phyloP scores from a whole-genome alignment of 2,888 invertebrate genomes.

The Caprella mutica region DNA sequence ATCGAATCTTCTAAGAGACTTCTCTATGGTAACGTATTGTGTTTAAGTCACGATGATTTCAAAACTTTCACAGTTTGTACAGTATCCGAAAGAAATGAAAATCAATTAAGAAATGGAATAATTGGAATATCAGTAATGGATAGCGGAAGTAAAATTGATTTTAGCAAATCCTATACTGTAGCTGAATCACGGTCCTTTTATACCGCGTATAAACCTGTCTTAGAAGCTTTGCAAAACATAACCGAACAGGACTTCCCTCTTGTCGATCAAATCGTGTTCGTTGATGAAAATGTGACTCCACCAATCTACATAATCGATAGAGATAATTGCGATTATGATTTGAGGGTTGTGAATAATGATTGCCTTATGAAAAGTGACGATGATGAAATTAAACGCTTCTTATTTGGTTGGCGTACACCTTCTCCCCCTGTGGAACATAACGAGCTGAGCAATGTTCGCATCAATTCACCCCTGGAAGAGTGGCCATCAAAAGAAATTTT shows the following conservation, averaged over 20 bases:
- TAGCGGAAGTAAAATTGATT: neutral
- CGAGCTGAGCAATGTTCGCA: too few species aligned
- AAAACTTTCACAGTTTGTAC: too few species aligned
- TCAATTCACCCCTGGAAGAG: too few species aligned
- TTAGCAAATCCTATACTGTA: constrained; percentile 39
- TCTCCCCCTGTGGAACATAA: too few species aligned
- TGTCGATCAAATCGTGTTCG: constrained; percentile 54
- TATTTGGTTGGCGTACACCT: too few species aligned
- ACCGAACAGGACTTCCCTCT: constrained; percentile 51
- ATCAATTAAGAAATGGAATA: constrained; percentile 11
- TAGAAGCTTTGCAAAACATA: constrained; percentile 55
- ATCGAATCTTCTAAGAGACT: constrained; percentile 28
- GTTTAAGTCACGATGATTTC: constrained; percentile 33
- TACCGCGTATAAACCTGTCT: constrained; percentile 65
- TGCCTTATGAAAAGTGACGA: neutral
- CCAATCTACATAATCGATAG: constrained; percentile 40
- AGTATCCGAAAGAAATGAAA: constrained; percentile 12
- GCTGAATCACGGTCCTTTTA: constrained; percentile 67
- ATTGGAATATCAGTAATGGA: too few species aligned
- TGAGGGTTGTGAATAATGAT: neutral
- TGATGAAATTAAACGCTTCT: too few species aligned
- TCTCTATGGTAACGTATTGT: constrained; percentile 33
- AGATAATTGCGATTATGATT: constrained; percentile 2
- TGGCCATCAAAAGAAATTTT: constrained; percentile 47
- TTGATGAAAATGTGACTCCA: constrained; percentile 37